Conservation (phyloP, 1,140 invertebrate genomes). For the Pogonomyrmex barbatus region DNA sequence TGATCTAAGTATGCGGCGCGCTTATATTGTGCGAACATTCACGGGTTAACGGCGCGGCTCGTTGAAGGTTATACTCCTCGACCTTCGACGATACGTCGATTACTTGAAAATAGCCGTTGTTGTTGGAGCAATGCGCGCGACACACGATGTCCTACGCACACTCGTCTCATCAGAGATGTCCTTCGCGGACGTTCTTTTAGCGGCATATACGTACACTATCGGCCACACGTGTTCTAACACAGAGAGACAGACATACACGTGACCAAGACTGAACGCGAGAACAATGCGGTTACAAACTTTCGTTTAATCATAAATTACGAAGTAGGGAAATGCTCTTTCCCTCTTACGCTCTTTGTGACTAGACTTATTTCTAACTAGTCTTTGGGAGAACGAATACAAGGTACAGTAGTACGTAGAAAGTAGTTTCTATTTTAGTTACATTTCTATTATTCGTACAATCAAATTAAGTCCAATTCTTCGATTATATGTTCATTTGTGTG, state of each 20-base stretch:
- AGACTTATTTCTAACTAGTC: background rate
- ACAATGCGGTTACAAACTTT: conserved; percentile 29
- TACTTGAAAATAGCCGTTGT: conserved; percentile 64
- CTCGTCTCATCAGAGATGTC: conserved; percentile 62
- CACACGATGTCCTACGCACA: conserved; percentile 57
- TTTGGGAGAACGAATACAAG: background rate
- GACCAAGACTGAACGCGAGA: conserved; percentile 45
- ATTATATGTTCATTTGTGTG: conserved; percentile 5
- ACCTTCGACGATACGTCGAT: conserved; percentile 66
- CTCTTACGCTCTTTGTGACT: background rate
- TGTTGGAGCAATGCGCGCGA: conserved; percentile 52
- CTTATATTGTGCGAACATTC: conserved; percentile 48
- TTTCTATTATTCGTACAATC: background rate
- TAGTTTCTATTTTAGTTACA: background rate
- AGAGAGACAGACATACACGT: conserved; percentile 15
- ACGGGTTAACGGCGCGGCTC: conserved; percentile 57
- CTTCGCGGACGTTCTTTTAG: conserved; percentile 62
- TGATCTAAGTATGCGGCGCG: conserved; percentile 2
- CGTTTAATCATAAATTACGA: conserved; percentile 20
- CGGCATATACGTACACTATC: conserved; percentile 11
- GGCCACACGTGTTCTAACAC: background rate
- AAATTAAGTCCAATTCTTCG: background rate
- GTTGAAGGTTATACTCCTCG: conserved; percentile 54
- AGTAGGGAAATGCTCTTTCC: background rate
- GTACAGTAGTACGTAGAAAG: background rate